Evolutionary conservation across 2,113 vertebrate species (phyloP), one percentile per base, ranked within the genome.

Genomic region (Pelmatolapia mariae): DNA sequence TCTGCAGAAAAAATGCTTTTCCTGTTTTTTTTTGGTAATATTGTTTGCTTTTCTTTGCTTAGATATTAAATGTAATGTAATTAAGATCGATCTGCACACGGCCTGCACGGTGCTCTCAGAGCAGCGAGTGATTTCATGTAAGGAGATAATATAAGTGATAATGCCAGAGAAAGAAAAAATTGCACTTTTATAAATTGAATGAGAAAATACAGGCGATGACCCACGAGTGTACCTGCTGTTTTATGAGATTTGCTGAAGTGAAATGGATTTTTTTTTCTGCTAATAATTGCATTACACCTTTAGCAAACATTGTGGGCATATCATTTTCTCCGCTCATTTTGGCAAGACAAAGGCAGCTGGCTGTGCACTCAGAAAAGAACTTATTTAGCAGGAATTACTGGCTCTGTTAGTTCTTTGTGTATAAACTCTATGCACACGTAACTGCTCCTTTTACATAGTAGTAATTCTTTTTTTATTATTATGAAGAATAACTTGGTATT

Each of bases 221-320:
- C 89, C 43, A 45, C 8, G n/a, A 40, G 29, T 68, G 26, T 11
- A 68, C 5, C 71, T 68, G 73, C 15, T n/a, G 80, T 10, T 93
- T 92, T 87, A 92, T 92, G 89, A 87, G 91, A 87, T 95, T 91
- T 89, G 36, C 86, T 15, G 33, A 66, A 82, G 84, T 84, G 63
- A 87, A 91, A 92, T 88, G 57, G 50, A 89, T 85, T 94, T 83
- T 66, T 43, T 52, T 50, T n/a, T 0, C 24, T 54, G 84, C 45
- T 73, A 26, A 43, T 93, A 91, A 94, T 94, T 16, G 38, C 61
- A 85, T 95, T 89, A 89, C 19, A 7, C 16, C 33, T 87, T 82
- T 71, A 78, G 81, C 80, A 71, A 91, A 78, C 84, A 82, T 33
- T 80, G 33, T 54, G 31, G 10, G 22, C 10, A 73, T 38, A 54